Evolutionary conservation across 2,797 vertebrate species (phyloP).

Genomic region (Hephaestus fuliginosus): DNA sequence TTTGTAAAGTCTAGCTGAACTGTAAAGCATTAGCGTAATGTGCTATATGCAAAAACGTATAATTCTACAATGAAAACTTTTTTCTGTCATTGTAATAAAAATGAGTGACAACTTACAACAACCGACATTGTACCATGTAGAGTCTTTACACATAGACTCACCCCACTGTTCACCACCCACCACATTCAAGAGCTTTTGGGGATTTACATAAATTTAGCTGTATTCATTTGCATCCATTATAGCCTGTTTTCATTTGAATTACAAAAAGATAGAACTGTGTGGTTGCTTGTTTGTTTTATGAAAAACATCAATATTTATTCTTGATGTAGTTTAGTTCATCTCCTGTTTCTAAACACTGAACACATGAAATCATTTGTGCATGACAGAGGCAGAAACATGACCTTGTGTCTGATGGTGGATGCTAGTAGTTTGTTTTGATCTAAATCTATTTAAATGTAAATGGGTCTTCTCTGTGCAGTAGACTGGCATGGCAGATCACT

Average conservation of each 20-base stretch:
- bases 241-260: constrained; percentile 32
- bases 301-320: constrained; percentile 1
- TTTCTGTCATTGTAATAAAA: background rate
- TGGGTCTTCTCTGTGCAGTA: constrained; percentile 44
- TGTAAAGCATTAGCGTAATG: background rate
- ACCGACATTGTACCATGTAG: background rate
- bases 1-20: background rate
- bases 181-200: constrained; percentile 30
- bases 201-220: constrained; percentile 74
- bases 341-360: constrained; percentile 10
- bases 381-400: constrained; percentile 41
- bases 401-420: constrained; percentile 58
- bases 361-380: constrained; percentile 14
- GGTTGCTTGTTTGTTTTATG: constrained; percentile 6
- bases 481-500: constrained; percentile 37
- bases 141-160: constrained; percentile 1
- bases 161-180: background rate
- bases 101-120: background rate
- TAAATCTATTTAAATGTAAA: constrained; percentile 79
- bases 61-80: background rate
- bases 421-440: constrained; percentile 66
- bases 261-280: constrained; percentile 23
- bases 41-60: background rate
- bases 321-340: background rate
- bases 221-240: constrained; percentile 38